Base-by-base conservation (phyloP, 1,140 invertebrate species). In the Plodia interpunctella region DNA sequence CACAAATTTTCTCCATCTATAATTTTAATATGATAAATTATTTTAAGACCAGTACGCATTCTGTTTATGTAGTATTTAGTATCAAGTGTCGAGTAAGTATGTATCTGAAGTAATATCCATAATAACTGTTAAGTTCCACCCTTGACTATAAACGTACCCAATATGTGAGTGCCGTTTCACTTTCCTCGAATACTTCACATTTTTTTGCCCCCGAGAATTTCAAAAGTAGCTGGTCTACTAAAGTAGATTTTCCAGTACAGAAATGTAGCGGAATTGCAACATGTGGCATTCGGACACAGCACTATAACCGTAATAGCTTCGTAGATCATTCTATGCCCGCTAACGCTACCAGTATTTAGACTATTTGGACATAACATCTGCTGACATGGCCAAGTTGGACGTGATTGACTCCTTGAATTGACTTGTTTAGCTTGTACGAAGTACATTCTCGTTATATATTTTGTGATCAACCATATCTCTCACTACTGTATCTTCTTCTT, bases 231-330 rank as follows among this genome's bases (percentile, higher is more conserved):
- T 5, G 5, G 38, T 44, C 38, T 44, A n/a, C 38, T 15, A n/a
- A 15, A 15, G 1, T 4, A 1, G 1, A 44, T 15, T 44, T 44
- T 44, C 38, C 38, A 6, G 10, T 2, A n/a, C 13, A 44, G 38
- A 44, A 44, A 44, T 44, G 38, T n/a, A 44, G 38, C 38, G 15
- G 38, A 44, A 44, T 44, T 44, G 38, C 38, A 15, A 44, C 38
- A 44, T 44, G 13, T n/a, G 6, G 38, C 38, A 44, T 44, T 15
- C n/a, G 38, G 38, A 17, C 15, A 15, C n/a, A 15, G 38, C 13
- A 44, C 38, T 15, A 44, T 44, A 44, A 44, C 30, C 15, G 38
- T 44, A 44, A 44, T 44, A 44, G 38, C 13, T 15, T 15, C 13
- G 13, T 44, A 15, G 13, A 44, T 44, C 38, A 44, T 17, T 44